These are phyloP conservation scores for Ophraella communa DNA, from an alignment of 2,888 invertebrate genomes.

Conservation along the genomic window DNA sequence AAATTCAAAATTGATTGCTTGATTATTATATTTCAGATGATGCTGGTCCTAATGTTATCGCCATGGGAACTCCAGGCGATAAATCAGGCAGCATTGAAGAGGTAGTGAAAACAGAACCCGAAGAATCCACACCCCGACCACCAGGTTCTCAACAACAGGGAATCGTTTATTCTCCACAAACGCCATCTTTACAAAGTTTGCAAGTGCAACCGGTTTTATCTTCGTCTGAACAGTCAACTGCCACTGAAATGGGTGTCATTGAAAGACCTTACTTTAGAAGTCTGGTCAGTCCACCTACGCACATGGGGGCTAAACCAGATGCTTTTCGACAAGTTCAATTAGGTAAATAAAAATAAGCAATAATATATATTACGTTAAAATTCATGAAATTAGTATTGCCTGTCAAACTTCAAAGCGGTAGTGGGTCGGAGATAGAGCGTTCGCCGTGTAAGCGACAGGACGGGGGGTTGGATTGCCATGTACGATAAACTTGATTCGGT, in stretches of 20 bases:
- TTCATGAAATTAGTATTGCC: too few species aligned
- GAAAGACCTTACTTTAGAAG: conserved; percentile 40
- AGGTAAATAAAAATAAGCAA: conserved; percentile 30
- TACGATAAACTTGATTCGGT: too few species aligned
- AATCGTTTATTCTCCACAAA: background rate
- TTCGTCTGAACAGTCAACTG: conserved; percentile 7
- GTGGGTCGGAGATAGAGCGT: too few species aligned
- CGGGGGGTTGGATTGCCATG: too few species aligned
- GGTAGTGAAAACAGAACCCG: conserved; percentile 44
- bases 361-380: too few species aligned
- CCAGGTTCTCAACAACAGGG: background rate
- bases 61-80: conserved; percentile 63
- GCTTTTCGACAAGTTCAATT: conserved; percentile 41
- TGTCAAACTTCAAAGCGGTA: too few species aligned
- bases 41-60: conserved; percentile 60
- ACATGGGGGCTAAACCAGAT: conserved; percentile 41
- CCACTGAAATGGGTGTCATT: conserved; percentile 44
- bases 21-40: conserved; percentile 59
- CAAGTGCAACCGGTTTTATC: conserved; percentile 8
- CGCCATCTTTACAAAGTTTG: conserved; percentile 1
- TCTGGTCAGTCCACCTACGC: conserved; percentile 33
- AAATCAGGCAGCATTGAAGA: conserved; percentile 55
- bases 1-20: conserved; percentile 28
- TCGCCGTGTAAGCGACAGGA: too few species aligned
- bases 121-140: conserved; percentile 13